Conservation (phyloP, 2,113 vertebrate species). For the Centrocercus urophasianus region DNA sequence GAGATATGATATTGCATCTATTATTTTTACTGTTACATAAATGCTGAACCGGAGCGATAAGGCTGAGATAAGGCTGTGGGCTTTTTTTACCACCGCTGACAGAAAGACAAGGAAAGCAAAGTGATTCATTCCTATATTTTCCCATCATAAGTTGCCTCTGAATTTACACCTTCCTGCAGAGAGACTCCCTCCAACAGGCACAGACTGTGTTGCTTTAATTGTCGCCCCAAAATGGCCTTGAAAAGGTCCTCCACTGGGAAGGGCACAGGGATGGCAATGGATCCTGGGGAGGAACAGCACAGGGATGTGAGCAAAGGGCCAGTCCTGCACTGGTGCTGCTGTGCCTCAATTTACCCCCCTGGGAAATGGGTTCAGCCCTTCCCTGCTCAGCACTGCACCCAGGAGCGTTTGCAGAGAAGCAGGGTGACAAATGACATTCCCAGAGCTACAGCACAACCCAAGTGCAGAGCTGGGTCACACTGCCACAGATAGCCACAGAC, state of each 20-base stretch:
- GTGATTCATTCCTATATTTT: not conserved
- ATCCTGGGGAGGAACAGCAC: not conserved
- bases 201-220: not conserved
- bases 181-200: too few relatives aligned
- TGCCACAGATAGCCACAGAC: not conserved
- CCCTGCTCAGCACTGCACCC: not conserved
- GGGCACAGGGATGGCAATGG: not conserved
- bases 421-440: not conserved
- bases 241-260: not conserved
- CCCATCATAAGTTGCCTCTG: not conserved
- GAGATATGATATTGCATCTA: not conserved
- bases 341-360: not conserved
- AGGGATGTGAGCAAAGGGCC: not conserved
- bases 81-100: not conserved
- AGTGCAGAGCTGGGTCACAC: not conserved
- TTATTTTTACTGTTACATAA: not conserved
- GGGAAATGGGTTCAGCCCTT: not conserved
- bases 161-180: not conserved
- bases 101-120: not conserved
- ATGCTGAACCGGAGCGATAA: not conserved
- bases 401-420: not conserved
- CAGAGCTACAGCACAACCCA: rapidly evolving
- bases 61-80: not conserved
- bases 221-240: not conserved
- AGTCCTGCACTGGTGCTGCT: not conserved